Base-by-base conservation (phyloP, 1,140 invertebrate species). In the Laupala kohalensis region DNA sequence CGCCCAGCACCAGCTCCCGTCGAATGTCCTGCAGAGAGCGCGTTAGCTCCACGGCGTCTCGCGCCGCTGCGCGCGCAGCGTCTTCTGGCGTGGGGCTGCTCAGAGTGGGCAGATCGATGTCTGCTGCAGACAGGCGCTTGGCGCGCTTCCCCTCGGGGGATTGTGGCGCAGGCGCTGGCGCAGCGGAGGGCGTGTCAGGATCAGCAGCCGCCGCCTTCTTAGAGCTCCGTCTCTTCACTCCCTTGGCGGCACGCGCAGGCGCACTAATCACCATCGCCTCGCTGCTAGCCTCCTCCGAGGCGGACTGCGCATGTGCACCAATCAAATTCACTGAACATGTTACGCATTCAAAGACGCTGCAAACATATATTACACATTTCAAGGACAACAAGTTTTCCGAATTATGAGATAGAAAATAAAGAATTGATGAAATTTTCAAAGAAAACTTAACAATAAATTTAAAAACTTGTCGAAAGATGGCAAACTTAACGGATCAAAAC, bases 21-120 rank as follows among this genome's bases (percentile, higher is more conserved):
- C 78, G 75, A 53, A 78, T 78, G 74, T 76, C 75, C 27, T 76
- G 73, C 23, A 78, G 69, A 28, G 77, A 78, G 27, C 76, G 73
- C 53, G 76, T 76, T 6, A 78, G 71, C 15, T 75, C 74, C n/a
- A 78, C 74, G 6, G 76, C 75, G 26, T 25, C 13, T 19, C 25
- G 2, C 9, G 19, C 67, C 26, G 1, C 29, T 27, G 19, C 67
- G 27, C 6, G 4, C 4, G 27, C 28, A 12, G 67, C 12, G n/a
- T 68, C 29, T 19, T 23, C 6, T 0, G 27, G 4, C n/a, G 19
- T 23, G 27, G 67, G 6, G 4, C 26, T 23, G 6, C 29, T 19
- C 12, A 68, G 28, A 3, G 28, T 68, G 2, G 67, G 67, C 6
- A 68, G 67, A 29, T 68, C 67, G 0, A 68, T 29, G 27, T 23